Evolutionary conservation across 2,113 vertebrate species (phyloP).

Genomic region (Pollimyrus isidori): DNA sequence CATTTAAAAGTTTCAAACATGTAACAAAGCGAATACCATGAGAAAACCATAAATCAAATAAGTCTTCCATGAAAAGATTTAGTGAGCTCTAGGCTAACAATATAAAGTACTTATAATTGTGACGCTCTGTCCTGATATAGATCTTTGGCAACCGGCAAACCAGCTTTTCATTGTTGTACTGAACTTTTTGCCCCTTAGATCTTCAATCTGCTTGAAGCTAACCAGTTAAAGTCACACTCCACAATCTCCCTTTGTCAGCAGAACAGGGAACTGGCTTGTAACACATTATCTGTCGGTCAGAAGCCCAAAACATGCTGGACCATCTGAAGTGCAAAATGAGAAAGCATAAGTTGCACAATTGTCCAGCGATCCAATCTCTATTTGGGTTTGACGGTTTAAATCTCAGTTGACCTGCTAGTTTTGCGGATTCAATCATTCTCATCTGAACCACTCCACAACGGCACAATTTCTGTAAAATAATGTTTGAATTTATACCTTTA

Average conservation of each 20-base stretch:
- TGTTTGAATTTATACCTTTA: not conserved
- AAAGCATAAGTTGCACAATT: not conserved
- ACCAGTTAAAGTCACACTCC: not conserved
- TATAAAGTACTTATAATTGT: not conserved
- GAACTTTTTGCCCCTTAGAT: not conserved
- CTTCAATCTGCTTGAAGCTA: not conserved
- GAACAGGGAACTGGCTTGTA: not conserved
- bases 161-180: not conserved
- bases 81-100: not conserved
- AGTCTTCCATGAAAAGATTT: not conserved
- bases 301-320: not conserved
- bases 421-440: not conserved
- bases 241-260: not conserved
- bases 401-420: not conserved
- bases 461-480: not conserved
- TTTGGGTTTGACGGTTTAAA: not conserved
- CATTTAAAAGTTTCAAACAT: not conserved
- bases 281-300: not conserved
- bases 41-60: not conserved
- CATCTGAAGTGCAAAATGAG: not conserved
- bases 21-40: not conserved
- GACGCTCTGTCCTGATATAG: not conserved
- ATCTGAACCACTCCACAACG: not conserved
- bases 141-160: not conserved
- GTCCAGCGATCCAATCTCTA: not conserved